These are phyloP conservation scores for Elanoides forficatus DNA, from an alignment of 2,113 vertebrate genomes.

Conservation along the genomic window DNA sequence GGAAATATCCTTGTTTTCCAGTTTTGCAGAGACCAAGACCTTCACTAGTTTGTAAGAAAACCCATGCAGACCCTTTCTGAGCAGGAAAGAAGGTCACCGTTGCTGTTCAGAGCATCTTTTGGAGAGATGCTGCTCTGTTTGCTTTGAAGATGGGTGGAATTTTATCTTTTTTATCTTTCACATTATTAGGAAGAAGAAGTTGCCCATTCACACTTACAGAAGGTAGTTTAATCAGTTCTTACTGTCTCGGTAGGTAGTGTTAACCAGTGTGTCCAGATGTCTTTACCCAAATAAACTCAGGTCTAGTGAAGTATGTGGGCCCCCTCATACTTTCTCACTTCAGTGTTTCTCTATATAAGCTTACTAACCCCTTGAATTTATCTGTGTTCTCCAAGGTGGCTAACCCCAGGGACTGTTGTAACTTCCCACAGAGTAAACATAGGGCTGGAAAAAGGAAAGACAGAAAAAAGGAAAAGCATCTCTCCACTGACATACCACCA, in stretches of 20 bases:
- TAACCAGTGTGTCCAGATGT: background rate
- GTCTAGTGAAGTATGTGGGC: background rate
- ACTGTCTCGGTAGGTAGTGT: background rate
- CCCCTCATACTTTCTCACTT: background rate
- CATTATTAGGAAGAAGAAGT: background rate
- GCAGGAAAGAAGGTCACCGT: background rate
- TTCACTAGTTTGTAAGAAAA: background rate
- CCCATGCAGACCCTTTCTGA: background rate
- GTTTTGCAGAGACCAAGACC: background rate
- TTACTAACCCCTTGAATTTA: background rate
- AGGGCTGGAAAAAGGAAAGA: background rate
- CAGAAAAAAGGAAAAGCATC: background rate
- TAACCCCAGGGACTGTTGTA: background rate
- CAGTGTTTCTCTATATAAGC: background rate
- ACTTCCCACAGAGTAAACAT: background rate
- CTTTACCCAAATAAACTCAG: background rate
- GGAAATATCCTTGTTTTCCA: background rate
- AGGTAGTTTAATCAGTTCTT: background rate
- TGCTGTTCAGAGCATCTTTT: background rate
- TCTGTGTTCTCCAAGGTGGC: background rate
- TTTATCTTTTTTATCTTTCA: background rate
- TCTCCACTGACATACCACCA: background rate
- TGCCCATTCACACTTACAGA: background rate
- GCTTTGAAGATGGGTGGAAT: background rate
- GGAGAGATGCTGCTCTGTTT: background rate